A percentile compares a stretch with the other conserved stretches of the same genome.
These are phyloP conservation scores for Geothlypis trichas DNA, from an alignment of 2,113 vertebrate genomes.

Conservation along the genomic window DNA sequence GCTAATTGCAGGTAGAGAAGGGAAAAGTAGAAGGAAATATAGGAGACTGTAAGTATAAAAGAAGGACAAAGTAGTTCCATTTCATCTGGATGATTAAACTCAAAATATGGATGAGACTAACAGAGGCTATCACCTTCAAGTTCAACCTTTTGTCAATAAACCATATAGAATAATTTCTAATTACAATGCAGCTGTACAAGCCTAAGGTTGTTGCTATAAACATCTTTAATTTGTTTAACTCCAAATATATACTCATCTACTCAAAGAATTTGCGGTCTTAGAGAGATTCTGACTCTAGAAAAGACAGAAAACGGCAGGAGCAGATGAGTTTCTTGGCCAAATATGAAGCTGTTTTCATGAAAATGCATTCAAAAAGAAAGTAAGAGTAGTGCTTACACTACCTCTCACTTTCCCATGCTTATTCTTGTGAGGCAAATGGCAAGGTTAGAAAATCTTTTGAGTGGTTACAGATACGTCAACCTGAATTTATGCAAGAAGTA, in stretches of 20 bases:
- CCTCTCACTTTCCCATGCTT: background rate
- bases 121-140: background rate
- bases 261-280: background rate
- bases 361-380: background rate
- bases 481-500: background rate
- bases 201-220: background rate
- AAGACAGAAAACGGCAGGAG: background rate
- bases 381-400: background rate
- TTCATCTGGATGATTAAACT: background rate
- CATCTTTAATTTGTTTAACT: background rate
- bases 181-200: background rate
- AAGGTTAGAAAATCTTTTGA: background rate
- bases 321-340: background rate
- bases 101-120: background rate
- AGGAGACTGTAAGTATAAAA: background rate
- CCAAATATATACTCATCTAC: background rate
- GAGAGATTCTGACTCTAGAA: background rate
- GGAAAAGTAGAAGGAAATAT: background rate
- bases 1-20: background rate
- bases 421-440: background rate
- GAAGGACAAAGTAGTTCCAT: background rate
- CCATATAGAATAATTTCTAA: background rate
- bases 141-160: background rate
- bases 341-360: background rate
- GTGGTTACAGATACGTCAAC: background rate